phyloP scores from a whole-genome alignment of 2,797 vertebrate genomes.

The Dendrocincla tyrannina region DNA sequence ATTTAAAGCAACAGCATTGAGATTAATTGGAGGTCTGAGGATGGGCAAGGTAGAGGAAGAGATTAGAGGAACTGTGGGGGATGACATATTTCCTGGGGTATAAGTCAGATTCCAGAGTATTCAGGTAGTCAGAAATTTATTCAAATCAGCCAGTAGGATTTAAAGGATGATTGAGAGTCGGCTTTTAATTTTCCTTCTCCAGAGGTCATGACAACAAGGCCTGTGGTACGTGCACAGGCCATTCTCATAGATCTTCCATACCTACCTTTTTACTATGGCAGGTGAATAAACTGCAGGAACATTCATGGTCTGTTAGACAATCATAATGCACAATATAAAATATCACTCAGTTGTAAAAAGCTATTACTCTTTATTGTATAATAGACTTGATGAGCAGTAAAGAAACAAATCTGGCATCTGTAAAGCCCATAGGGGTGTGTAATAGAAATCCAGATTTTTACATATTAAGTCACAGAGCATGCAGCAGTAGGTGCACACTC shows the following conservation, averaged over 20 bases:
- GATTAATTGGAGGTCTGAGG: neutral
- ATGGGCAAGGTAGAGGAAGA: neutral
- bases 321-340: slow-evolving; percentile 57
- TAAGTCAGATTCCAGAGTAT: neutral
- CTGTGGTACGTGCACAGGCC: neutral
- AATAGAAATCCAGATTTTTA: neutral
- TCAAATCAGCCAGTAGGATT: neutral
- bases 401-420: neutral
- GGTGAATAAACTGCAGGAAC: slow-evolving; percentile 37
- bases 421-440: neutral
- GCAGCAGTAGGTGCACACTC: neutral
- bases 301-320: slow-evolving; percentile 61
- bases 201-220: slow-evolving; percentile 13
- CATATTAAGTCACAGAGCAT: neutral
- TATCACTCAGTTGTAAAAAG: neutral
- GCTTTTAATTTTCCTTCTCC: neutral
- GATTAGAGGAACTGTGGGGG: neutral
- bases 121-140: neutral
- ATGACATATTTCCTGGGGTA: neutral
- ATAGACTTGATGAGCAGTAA: neutral
- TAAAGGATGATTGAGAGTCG: neutral
- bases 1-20: neutral
- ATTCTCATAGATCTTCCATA: slow-evolving; percentile 57
- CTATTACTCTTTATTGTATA: slow-evolving; percentile 23
- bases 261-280: slow-evolving; percentile 14